A percentile compares a stretch with the other conserved stretches of the same genome.
phyloP scores from a whole-genome alignment of 2,888 invertebrate genomes.

The Microplitis manilae region DNA sequence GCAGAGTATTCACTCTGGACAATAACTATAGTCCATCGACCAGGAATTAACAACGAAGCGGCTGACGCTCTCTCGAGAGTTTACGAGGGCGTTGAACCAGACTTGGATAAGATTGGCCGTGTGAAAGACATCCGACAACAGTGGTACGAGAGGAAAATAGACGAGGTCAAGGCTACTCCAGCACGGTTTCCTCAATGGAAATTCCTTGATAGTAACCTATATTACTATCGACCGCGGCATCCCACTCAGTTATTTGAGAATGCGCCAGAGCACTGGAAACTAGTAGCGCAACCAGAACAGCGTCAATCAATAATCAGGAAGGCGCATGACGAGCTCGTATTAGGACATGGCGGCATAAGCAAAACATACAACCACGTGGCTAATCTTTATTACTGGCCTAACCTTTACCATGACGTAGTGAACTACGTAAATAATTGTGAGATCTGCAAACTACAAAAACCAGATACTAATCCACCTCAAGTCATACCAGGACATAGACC shows the following conservation, averaged over 20 bases:
- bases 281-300: not conserved
- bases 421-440: not conserved
- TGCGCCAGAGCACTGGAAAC: not conserved
- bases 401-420: not conserved
- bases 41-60: not conserved
- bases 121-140: not conserved
- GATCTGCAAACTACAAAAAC: too few species aligned
- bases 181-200: not conserved
- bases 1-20: too few species aligned
- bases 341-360: not conserved
- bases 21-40: too few species aligned
- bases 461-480: too few species aligned
- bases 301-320: not conserved
- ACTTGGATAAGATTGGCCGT: not conserved
- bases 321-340: not conserved
- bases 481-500: too few species aligned
- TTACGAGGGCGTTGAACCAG: not conserved
- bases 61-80: slow-evolving; percentile 8
- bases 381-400: not conserved
- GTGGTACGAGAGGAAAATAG: not conserved
- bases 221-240: not conserved
- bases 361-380: not conserved
- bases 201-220: not conserved
- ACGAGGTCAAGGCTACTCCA: not conserved
- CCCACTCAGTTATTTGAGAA: not conserved